phyloP scores from a whole-genome alignment of 2,888 invertebrate species.

The Cyclophora punctaria region DNA sequence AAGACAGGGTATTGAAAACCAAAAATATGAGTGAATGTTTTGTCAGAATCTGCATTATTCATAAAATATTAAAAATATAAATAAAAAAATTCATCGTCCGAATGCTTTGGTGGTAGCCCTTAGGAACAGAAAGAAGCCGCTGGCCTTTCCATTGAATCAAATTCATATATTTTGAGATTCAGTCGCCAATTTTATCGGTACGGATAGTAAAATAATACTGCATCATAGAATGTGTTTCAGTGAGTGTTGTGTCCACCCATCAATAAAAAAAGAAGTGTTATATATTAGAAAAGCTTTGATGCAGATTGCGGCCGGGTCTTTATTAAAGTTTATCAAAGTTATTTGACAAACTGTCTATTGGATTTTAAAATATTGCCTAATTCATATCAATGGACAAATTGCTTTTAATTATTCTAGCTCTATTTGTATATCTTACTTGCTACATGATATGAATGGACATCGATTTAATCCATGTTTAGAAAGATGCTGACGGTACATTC shows the following conservation, averaged over 20 bases:
- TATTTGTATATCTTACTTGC: no score
- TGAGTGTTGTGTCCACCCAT: no score
- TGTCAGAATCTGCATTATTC: conserved; percentile 45
- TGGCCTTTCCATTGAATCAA: conserved; percentile 75
- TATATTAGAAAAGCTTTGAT: no score
- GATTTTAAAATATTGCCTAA: no score
- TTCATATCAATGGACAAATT: no score
- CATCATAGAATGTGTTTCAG: no score
- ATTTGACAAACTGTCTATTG: no score
- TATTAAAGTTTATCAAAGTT: no score
- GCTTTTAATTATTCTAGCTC: no score
- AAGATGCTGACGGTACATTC: conserved; percentile 64
- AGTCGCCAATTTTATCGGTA: conserved; percentile 73
- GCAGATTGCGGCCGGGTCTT: no score
- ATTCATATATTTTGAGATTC: conserved; percentile 76
- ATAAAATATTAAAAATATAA: conserved; percentile 58
- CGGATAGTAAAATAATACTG: conserved; percentile 35
- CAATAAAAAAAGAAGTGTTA: no score
- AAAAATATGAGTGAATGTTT: conserved; percentile 50
- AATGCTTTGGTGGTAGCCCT: conserved; percentile 72
- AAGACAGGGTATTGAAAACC: neutral
- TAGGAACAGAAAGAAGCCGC: conserved; percentile 70
- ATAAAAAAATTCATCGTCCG: conserved; percentile 46
- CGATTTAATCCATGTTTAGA: conserved; percentile 7
- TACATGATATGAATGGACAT: conserved; percentile 10